phyloP scores from a whole-genome alignment of 35 echinoderm and acorn worm species.

The Diadema setosum region DNA sequence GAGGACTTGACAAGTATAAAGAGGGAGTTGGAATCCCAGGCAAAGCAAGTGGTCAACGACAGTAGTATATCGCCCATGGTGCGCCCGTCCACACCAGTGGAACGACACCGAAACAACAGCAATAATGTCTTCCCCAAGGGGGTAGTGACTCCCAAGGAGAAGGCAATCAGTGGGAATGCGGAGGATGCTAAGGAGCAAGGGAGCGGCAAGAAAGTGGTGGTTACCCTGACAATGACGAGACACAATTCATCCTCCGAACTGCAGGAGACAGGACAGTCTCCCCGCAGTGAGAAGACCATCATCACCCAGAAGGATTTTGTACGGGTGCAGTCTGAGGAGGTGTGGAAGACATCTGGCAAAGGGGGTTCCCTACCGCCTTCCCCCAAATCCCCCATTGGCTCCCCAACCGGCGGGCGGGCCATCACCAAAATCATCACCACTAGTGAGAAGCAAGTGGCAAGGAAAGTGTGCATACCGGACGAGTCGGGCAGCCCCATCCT shows the following conservation, averaged over 20 bases:
- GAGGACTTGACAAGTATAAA: neutral
- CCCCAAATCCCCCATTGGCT: neutral
- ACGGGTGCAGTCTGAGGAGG: neutral
- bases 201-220: conserved; percentile 34
- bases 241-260: conserved; percentile 8
- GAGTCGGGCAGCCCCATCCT: neutral
- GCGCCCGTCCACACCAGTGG: neutral
- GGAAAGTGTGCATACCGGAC: conserved; percentile 13
- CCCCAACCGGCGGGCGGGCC: neutral
- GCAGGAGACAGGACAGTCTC: neutral
- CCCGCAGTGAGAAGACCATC: neutral
- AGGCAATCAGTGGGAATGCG: neutral
- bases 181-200: neutral
- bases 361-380: neutral
- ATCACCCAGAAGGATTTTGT: neutral
- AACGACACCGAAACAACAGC: conserved; percentile 79
- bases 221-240: conserved; percentile 48
- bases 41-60: neutral
- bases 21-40: neutral
- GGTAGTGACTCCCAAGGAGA: conserved; percentile 8
- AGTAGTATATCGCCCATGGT: neutral
- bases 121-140: conserved; percentile 88
- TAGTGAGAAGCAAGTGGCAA: conserved; percentile 6
- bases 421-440: conserved; percentile 1
- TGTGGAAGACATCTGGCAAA: neutral